A percentile compares a stretch with the other conserved stretches of the same genome.
Evolutionary conservation across 2,888 invertebrate species (phyloP).

Genomic region (Cheilosia urbana): DNA sequence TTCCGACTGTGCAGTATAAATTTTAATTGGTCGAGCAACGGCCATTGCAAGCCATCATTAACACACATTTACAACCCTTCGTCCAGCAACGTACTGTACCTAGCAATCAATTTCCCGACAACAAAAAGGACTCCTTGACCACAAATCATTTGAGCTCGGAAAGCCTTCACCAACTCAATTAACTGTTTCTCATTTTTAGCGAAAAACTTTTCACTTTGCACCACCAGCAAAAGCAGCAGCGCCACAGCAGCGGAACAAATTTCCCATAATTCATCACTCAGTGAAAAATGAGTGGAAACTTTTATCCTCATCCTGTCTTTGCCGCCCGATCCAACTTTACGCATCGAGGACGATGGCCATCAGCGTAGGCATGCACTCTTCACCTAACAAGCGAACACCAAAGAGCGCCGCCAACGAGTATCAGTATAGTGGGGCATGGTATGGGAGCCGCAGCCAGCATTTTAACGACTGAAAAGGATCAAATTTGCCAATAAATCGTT

Average conservation of each 20-base stretch:
- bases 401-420: conserved; percentile 22
- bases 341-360: conserved; percentile 35
- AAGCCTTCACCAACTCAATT: conserved; percentile 72
- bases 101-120: conserved; percentile 47
- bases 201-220: conserved; percentile 59
- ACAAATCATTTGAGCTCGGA: conserved; percentile 66
- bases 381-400: conserved; percentile 52
- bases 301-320: conserved; percentile 18
- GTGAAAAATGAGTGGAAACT: conserved; percentile 69
- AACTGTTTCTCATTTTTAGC: conserved; percentile 70
- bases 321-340: conserved; percentile 12
- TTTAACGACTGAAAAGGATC: conserved; percentile 74
- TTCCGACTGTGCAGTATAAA: conserved; percentile 42
- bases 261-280: conserved; percentile 68
- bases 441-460: conserved; percentile 29
- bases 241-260: conserved; percentile 57
- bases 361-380: conserved; percentile 55
- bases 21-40: conserved; percentile 51
- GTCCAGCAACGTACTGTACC: conserved; percentile 3
- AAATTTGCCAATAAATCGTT: conserved; percentile 71
- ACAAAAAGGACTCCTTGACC: conserved; percentile 38
- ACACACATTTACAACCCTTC: conserved; percentile 7
- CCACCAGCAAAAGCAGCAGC: conserved; percentile 6
- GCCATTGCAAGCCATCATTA: background rate
- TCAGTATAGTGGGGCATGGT: background rate